These are phyloP conservation scores for Vanacampus margaritifer DNA, from an alignment of 2,113 vertebrate species.

Conservation along the genomic window DNA sequence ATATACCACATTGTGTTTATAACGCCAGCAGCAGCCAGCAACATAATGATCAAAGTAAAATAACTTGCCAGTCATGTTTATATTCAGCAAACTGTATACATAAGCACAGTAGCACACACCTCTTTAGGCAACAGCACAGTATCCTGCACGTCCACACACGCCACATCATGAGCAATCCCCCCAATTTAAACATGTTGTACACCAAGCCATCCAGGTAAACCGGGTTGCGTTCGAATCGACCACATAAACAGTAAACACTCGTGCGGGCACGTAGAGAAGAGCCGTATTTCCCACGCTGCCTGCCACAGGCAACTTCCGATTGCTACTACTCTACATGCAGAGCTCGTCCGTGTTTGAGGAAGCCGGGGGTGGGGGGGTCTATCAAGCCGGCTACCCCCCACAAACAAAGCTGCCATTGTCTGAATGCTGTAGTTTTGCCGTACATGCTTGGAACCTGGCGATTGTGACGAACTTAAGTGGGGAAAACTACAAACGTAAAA, in stretches of 20 bases:
- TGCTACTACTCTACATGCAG: slow-evolving; percentile 60
- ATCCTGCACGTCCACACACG: slow-evolving; percentile 22
- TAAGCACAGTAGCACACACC: slow-evolving; percentile 12
- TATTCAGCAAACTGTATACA: slow-evolving; percentile 7
- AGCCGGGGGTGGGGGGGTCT: slow-evolving; percentile 1
- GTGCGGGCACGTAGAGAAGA: neutral
- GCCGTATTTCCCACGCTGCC: slow-evolving; percentile 2
- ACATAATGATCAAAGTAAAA: neutral
- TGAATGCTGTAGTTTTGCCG: slow-evolving; percentile 72
- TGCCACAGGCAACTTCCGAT: slow-evolving; percentile 59
- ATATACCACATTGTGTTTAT: neutral
- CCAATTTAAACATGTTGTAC: slow-evolving; percentile 42
- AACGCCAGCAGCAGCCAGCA: neutral
- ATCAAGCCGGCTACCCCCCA: slow-evolving; percentile 52
- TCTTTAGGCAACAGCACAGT: slow-evolving; percentile 30
- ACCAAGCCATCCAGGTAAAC: slow-evolving; percentile 2
- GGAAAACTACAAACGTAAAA: slow-evolving; percentile 68
- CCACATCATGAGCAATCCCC: neutral
- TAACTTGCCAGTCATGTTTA: neutral
- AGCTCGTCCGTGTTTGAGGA: slow-evolving; percentile 49
- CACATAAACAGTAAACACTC: neutral
- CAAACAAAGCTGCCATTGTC: slow-evolving; percentile 67
- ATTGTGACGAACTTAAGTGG: slow-evolving; percentile 48
- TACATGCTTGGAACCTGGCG: slow-evolving; percentile 31
- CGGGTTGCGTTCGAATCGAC: neutral